Evolutionary conservation across 53 echinoderm and acorn worm genomes (phyloP).

Genomic region (Temnopleurus reevesii): DNA sequence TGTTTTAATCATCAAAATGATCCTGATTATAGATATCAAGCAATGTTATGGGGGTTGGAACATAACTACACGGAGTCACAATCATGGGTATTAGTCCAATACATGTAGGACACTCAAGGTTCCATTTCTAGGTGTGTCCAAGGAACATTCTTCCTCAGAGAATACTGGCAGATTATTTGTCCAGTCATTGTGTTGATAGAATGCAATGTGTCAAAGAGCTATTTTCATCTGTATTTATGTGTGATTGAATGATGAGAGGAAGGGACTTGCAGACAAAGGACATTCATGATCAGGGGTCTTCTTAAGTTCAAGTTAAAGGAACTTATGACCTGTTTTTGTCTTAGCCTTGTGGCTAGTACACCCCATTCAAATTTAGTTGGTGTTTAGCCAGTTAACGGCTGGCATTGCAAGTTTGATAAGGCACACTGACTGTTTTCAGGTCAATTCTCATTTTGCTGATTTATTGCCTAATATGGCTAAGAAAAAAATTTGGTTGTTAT

Average conservation of each 20-base stretch:
- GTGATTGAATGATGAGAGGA: not conserved
- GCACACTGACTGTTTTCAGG: no score
- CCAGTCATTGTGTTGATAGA: constrained; percentile 10
- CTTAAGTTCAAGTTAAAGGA: not conserved
- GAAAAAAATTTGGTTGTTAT: not conserved
- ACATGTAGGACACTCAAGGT: not conserved
- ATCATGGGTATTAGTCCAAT: not conserved
- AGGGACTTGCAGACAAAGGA: not conserved
- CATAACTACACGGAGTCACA: no score
- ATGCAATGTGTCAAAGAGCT: not conserved
- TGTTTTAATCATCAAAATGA: no score
- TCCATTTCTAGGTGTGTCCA: not conserved
- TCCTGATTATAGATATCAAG: no score
- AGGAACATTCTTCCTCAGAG: not conserved
- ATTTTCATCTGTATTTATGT: not conserved
- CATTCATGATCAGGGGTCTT: not conserved
- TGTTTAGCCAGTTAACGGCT: not conserved
- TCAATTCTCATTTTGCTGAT: no score
- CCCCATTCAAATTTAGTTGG: not conserved
- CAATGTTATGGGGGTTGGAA: no score
- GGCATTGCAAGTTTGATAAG: no score
- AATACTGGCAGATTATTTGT: not conserved
- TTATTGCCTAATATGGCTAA: not conserved
- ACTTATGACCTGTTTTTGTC: not conserved
- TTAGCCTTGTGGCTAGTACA: not conserved